Evolutionary conservation across 1,140 invertebrate genomes (phyloP), one percentile per base, ranked within the genome.

Genomic region (Drosophila auraria): DNA sequence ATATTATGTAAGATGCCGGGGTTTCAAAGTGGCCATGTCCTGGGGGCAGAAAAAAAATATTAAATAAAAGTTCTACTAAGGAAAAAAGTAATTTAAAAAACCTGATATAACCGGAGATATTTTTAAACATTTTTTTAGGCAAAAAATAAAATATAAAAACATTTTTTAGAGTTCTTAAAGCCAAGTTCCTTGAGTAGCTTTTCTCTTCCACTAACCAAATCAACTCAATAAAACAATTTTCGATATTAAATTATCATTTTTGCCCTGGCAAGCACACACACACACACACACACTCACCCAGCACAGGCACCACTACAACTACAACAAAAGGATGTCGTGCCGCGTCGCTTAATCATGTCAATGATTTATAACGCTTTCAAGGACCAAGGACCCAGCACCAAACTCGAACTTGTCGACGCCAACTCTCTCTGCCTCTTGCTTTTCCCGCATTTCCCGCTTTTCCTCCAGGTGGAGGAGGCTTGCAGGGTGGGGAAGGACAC

Each of bases 291-390:
- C 20, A 65, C 33, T 47, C 23, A 30, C 23, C 40, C 23, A 58
- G 15, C n/a, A 15, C 5, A n/a, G 14, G 30, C 7, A 33, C 30
- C 27, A 61, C 61, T 74, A 68, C 56, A 61, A 68, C 53, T 83
- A 77, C 78, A 87, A 87, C 84, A 87, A 87, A 89, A 82, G 84
- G 81, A 79, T 89, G 86, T 89, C 84, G 84, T 89, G 84, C 84
- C 82, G 78, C 77, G 79, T 81, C 87, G 79, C 86, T 90, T 90
- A 90, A 90, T 90, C 86, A 90, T 90, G 86, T 82, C 86, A 90
- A 90, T 90, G 86, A 90, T 90, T 90, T 90, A 90, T 90, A 90
- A 90, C 79, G 86, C 86, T 90, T 90, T 90, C 86, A 90, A 90
- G 86, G 82, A 90, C 75, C 86, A 84, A 90, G 86, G 71, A 90